Conservation (phyloP, 2,888 invertebrate genomes). For the Meteorus cinctellus region DNA sequence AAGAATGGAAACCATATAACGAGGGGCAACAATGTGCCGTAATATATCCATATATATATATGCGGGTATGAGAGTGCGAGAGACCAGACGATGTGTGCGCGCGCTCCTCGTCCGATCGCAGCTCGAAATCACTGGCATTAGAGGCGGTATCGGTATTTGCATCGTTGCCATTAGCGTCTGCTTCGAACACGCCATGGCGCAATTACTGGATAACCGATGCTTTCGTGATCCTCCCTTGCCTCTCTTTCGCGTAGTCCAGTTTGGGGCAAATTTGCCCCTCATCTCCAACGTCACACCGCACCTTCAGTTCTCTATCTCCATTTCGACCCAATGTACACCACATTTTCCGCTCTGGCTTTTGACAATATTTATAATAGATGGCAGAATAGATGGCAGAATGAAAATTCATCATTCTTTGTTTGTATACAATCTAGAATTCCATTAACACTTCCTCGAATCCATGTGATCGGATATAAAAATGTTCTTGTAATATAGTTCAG, state of each 20-base stretch:
- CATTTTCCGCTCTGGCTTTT: slow-evolving; percentile 14
- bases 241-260: slow-evolving; percentile 36
- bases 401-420: background rate
- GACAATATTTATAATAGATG: slow-evolving; percentile 16
- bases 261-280: slow-evolving; percentile 22
- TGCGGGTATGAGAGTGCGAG: background rate
- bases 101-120: slow-evolving; percentile 55
- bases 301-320: slow-evolving; percentile 18
- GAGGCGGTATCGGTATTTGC: slow-evolving; percentile 67
- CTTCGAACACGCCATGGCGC: slow-evolving; percentile 65
- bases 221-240: slow-evolving; percentile 59
- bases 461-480: background rate
- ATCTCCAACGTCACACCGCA: background rate
- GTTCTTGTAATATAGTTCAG: no score
- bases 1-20: background rate
- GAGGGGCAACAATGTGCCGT: background rate
- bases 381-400: background rate
- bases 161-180: slow-evolving; percentile 66
- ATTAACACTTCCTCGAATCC: background rate
- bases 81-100: slow-evolving; percentile 18
- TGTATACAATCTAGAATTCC: background rate
- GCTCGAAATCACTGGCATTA: slow-evolving; percentile 62
- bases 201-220: slow-evolving; percentile 63
- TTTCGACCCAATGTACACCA: slow-evolving; percentile 28
- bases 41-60: background rate